Evolutionary conservation across 2,797 vertebrate genomes (phyloP).

Genomic region (Alosa sapidissima): DNA sequence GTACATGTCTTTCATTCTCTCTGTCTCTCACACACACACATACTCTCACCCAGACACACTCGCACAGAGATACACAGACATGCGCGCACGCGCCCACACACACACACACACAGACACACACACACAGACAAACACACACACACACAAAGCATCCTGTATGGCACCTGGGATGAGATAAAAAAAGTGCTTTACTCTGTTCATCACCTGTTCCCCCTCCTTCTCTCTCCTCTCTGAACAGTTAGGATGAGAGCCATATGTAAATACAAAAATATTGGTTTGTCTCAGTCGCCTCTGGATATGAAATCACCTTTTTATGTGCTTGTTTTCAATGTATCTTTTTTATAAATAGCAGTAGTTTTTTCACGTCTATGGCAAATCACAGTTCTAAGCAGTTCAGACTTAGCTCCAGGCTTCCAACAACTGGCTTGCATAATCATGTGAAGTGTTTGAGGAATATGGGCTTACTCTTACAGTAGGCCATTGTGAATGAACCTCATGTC

Average conservation of each 20-base stretch:
- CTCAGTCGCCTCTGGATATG: conserved; percentile 49
- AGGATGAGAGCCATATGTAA: conserved; percentile 46
- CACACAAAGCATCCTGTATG: conserved; percentile 33
- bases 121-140: conserved; percentile 57
- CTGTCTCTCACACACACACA: background rate
- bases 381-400: conserved; percentile 38
- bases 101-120: background rate
- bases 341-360: conserved; percentile 19
- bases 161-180: conserved; percentile 67
- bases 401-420: conserved; percentile 64
- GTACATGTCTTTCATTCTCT: background rate
- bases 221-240: conserved; percentile 36
- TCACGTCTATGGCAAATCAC: conserved; percentile 58
- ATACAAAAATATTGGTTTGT: conserved; percentile 53
- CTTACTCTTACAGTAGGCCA: background rate
- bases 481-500: background rate
- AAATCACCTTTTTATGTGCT: background rate
- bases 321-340: conserved; percentile 12
- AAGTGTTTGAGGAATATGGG: conserved; percentile 56
- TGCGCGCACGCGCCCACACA: too few species aligned
- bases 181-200: conserved; percentile 51
- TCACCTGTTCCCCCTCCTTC: conserved; percentile 52
- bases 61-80: background rate
- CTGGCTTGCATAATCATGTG: conserved; percentile 72
- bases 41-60: too few species aligned